Percentiles rank a stretch among this genome's conserved stretches.
These are phyloP conservation scores for Pentamera pediparva DNA, from an alignment of 53 echinoderm and acorn worm species.

Conservation along the genomic window DNA sequence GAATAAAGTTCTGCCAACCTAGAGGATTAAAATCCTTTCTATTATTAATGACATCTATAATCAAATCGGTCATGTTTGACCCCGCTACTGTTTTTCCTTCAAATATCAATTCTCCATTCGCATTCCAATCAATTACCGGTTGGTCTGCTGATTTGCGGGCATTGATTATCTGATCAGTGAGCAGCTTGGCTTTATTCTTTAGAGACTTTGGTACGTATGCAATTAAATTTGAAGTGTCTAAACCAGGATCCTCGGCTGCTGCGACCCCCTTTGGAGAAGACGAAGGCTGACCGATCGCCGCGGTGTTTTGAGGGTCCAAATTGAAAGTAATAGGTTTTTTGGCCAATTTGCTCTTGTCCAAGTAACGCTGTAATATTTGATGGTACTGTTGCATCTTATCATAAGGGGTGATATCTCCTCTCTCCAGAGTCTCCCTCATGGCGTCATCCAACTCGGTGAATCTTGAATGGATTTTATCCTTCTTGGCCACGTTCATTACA, in stretches of 20 bases:
- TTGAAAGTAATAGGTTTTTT: not conserved
- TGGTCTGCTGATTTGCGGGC: not conserved
- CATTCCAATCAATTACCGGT: conserved; percentile 22
- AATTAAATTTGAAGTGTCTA: too few relatives aligned
- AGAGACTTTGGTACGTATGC: conserved; percentile 17
- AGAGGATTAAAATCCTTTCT: conserved; percentile 42
- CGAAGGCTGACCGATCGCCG: too few relatives aligned
- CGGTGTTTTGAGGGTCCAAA: too few relatives aligned
- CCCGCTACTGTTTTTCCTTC: conserved; percentile 21
- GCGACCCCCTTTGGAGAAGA: too few relatives aligned
- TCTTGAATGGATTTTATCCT: not conserved
- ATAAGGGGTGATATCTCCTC: not conserved
- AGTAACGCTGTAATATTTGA: conserved; percentile 41
- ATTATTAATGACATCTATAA: conserved; percentile 16
- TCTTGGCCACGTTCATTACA: conserved; percentile 29
- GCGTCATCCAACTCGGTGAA: conserved; percentile 21
- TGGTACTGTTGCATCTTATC: conserved; percentile 44
- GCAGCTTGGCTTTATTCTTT: not conserved
- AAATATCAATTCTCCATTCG: conserved; percentile 30
- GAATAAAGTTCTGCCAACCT: conserved; percentile 46
- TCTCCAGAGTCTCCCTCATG: conserved; percentile 24
- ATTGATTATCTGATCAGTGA: not conserved
- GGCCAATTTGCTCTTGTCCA: not conserved
- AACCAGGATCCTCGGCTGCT: too few relatives aligned
- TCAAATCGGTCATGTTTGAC: conserved; percentile 46